Evolutionary conservation across 2,113 vertebrate genomes (phyloP), one percentile per base, ranked within the genome.

Genomic region (Vicugna pacos): DNA sequence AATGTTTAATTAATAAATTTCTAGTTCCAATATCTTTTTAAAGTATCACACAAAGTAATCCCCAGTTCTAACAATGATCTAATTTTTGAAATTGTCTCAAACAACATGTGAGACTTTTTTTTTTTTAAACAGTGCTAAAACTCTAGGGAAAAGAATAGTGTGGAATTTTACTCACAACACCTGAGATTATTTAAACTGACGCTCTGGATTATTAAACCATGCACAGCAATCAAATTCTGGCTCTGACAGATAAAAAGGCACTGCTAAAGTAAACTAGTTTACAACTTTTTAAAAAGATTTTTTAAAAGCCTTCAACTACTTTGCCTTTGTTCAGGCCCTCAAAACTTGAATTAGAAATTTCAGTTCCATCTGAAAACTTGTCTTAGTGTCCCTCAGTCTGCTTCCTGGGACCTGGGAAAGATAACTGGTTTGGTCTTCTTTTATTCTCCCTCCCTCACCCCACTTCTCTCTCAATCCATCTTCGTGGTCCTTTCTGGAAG

Each of bases 61-160:
- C 9, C 50, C 13, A 54, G 26, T 50, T 92, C 88, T 70, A 60
- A 67, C 50, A 85, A 67, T 16, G 38, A 92, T 35, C 42, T 92
- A n/a, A 79, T 62, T 96, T 94, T 88, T 91, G 5, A 11, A 92
- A 64, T 92, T 94, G 32, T 58, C 77, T 95, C 85, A 95, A 87
- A 84, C 14, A 75, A 94, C 79, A 87, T 52, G 35, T 87, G 17
- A 94, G 38, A 15, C 8, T 26, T 84, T 28, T 8, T 22, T 26
- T 26, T 54, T 65, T 30, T 69, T 1, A 17, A 72, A 87, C 17
- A 86, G 16, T 50, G 62, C 42, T 92, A 79, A 83, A 89, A 62
- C 22, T 35, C 14, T 9, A 50, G 46, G 15, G 22, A 28, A 86
- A 85, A 96, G n/a, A 92, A 93, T 8, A 85, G 16, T 54, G 35